A percentile compares a stretch with the other conserved stretches of the same genome.
Evolutionary conservation across 2,797 vertebrate genomes (phyloP).

Genomic region (Microctenopoma lineatum): DNA sequence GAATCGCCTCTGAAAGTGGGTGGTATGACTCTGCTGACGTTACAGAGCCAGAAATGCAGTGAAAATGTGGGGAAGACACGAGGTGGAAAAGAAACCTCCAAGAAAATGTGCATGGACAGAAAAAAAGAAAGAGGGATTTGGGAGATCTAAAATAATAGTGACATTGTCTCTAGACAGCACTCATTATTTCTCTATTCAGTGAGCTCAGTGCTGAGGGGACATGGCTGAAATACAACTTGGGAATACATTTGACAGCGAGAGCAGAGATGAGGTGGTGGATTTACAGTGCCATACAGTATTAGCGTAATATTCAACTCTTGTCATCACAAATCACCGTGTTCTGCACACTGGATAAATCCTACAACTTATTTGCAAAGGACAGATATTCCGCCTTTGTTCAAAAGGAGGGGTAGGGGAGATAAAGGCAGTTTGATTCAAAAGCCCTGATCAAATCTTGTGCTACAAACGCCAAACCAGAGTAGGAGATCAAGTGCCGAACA

Average conservation of each 20-base stretch:
- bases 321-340: slow-evolving; percentile 69
- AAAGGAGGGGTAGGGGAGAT: slow-evolving; percentile 41
- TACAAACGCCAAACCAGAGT: slow-evolving; percentile 36
- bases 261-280: slow-evolving; percentile 73
- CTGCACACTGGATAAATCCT: slow-evolving; percentile 52
- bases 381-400: slow-evolving; percentile 67
- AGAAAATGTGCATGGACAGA: slow-evolving; percentile 58
- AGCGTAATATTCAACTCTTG: slow-evolving; percentile 74
- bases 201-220: slow-evolving; percentile 64
- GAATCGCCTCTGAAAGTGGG: slow-evolving; percentile 50
- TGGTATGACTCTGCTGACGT: slow-evolving; percentile 51
- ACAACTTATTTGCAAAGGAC: slow-evolving; percentile 62
- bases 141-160: slow-evolving; percentile 77
- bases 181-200: slow-evolving; percentile 78
- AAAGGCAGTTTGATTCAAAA: slow-evolving; percentile 60
- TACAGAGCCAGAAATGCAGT: slow-evolving; percentile 43
- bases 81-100: slow-evolving; percentile 54
- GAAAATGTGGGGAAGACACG: slow-evolving; percentile 48
- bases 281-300: slow-evolving; percentile 78
- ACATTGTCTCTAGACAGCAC: slow-evolving; percentile 75
- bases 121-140: slow-evolving; percentile 50
- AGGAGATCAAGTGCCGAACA: slow-evolving; percentile 39
- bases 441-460: slow-evolving; percentile 36
- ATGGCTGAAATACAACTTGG: slow-evolving; percentile 75
- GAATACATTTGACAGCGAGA: slow-evolving; percentile 74